Evolutionary conservation across 2,797 vertebrate species (phyloP).

Genomic region (Lophius americanus): DNA sequence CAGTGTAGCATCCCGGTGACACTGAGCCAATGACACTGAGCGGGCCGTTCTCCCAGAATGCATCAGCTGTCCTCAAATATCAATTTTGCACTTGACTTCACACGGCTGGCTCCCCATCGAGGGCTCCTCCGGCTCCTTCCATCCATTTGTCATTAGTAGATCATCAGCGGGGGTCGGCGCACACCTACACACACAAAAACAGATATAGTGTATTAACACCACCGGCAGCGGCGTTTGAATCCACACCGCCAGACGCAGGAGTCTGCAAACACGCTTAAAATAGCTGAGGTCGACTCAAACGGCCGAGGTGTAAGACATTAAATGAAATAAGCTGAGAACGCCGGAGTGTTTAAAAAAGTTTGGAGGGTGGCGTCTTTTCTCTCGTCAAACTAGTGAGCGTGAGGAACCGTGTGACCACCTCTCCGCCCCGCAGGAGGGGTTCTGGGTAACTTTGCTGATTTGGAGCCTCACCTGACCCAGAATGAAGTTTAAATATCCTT

Average conservation of each 20-base stretch:
- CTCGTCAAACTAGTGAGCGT: too few species aligned
- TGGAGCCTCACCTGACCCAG: too few species aligned
- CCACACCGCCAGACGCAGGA: background rate
- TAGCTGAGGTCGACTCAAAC: background rate
- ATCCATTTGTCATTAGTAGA: conserved; percentile 87
- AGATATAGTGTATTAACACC: background rate
- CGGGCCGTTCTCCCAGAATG: conserved; percentile 72
- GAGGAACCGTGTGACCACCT: too few species aligned
- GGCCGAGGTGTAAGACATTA: background rate
- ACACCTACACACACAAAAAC: conserved; percentile 7
- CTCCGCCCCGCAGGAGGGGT: too few species aligned
- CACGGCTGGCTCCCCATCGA: conserved; percentile 74
- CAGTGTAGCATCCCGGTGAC: conserved; percentile 50
- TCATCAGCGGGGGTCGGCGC: conserved; percentile 65
- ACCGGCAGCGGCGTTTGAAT: too few species aligned
- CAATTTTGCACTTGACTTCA: conserved; percentile 90
- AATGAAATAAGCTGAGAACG: background rate
- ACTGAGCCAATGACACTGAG: conserved; percentile 54
- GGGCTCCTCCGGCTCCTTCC: conserved; percentile 78
- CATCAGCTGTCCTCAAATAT: conserved; percentile 86
- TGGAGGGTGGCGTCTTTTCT: background rate
- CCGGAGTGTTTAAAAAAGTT: background rate
- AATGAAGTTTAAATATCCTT: too few species aligned
- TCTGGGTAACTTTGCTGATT: too few species aligned
- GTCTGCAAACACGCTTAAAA: background rate